Percentiles rank a stretch among this genome's conserved stretches.
Conservation (phyloP, 2,113 vertebrate genomes). For the Vireo altiloquus region DNA sequence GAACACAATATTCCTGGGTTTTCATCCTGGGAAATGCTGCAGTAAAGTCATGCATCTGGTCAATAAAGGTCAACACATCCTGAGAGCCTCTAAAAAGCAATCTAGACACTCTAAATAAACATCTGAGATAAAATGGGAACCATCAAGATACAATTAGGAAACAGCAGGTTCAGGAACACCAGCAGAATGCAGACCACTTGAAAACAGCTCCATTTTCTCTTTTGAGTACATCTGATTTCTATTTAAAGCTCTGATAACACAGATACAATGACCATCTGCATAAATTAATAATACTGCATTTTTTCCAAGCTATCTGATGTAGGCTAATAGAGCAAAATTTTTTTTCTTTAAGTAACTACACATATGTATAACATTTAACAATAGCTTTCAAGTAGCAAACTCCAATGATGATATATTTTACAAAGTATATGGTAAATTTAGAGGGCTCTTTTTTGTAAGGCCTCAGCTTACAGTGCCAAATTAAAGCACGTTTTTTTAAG, state of each 20-base stretch:
- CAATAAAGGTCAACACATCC: constrained; percentile 34
- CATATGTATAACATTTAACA: not conserved
- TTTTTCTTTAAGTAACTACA: not conserved
- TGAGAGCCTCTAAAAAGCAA: constrained; percentile 24
- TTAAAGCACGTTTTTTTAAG: not conserved
- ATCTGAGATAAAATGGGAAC: constrained; percentile 29
- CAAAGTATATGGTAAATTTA: not conserved
- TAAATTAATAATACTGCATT: not conserved
- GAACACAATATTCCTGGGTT: not conserved
- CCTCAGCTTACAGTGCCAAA: not conserved
- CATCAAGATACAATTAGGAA: constrained; percentile 22
- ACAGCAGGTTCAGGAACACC: not conserved
- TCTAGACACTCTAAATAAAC: not conserved
- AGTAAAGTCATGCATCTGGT: not conserved
- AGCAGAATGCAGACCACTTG: not conserved
- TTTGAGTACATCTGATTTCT: not conserved
- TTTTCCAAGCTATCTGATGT: not conserved
- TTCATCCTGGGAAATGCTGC: not conserved
- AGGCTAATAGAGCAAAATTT: not conserved
- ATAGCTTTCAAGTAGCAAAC: not conserved
- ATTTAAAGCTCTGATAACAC: not conserved
- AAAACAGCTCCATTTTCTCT: not conserved
- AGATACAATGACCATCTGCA: not conserved
- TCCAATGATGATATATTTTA: not conserved
- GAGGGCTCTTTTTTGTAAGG: not conserved